Evolutionary conservation across 2,797 vertebrate species (phyloP), one percentile per base, ranked within the genome.

Genomic region (Florisuga fusca): DNA sequence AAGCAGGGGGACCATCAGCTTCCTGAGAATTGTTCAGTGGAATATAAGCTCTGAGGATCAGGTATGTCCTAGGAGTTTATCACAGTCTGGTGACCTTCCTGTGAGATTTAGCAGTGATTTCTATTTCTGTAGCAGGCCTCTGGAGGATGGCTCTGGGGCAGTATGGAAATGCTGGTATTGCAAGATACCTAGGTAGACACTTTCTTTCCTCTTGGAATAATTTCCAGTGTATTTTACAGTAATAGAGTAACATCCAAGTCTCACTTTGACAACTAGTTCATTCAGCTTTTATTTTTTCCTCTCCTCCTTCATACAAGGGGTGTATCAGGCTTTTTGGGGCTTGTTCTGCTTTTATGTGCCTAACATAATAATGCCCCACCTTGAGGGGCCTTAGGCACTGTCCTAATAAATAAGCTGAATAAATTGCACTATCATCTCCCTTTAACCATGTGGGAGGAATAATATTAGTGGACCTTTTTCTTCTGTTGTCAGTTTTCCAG

Each of bases 351-450:
- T 94, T 94, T 69, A 53, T 6, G 11, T 86, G 68, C 59, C 62
- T 84, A 86, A 59, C 15, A 64, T 59, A 90, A 66, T 51, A 80
- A 64, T 38, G 78, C 87, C 67, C 81, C 43, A 74, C 53, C 57
- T 80, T 55, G 71, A 93, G 68, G 73, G 66, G 63, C 74, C 57
- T 54, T 50, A 94, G 89, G 71, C 71, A 66, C 38, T 78, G 34
- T 75, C 73, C 80, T 85, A 71, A 92, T 76, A 92, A 95, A 93
- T 78, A 82, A 53, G 6, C 13, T 77, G 31, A 95, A 92, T 74
- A 89, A 92, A 73, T 82, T 74, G 53, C 43, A 76, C 0, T 13
- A 84, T 95, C 66, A 43, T 61, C 51, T 86, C 53, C 53, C 69
- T 93, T 84, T 50, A 93, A 57, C 34, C 21, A 21, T 41, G 54